Percentiles rank a stretch among this genome's conserved stretches.
These are phyloP conservation scores for Ischnura elegans DNA, from an alignment of 2,888 invertebrate species.

Conservation along the genomic window DNA sequence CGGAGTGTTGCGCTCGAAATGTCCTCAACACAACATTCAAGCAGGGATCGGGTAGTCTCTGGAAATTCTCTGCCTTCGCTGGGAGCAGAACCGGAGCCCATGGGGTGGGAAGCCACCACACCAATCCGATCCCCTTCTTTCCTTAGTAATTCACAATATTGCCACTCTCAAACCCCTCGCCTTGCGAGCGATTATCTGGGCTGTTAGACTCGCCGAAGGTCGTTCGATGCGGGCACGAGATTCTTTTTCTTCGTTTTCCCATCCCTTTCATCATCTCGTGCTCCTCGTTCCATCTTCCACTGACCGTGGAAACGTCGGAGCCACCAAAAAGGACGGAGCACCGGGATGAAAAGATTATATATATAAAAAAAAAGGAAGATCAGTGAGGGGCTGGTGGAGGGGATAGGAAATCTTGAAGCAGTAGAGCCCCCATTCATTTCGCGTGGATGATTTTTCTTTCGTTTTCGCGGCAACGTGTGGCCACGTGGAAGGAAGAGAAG, in stretches of 20 bases:
- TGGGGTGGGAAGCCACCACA: too few species aligned
- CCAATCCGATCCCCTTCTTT: too few species aligned
- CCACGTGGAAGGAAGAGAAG: not conserved
- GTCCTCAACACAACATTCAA: too few species aligned
- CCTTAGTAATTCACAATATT: not conserved
- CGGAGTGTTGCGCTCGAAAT: too few species aligned
- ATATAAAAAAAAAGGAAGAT: conserved; percentile 39
- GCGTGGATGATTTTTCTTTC: conserved; percentile 35
- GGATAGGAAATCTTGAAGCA: not conserved
- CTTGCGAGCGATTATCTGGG: conserved; percentile 29
- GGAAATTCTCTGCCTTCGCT: too few species aligned
- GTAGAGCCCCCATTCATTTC: conserved; percentile 55
- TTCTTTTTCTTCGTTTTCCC: not conserved
- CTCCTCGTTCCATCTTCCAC: not conserved
- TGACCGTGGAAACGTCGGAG: not conserved
- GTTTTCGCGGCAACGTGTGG: not conserved
- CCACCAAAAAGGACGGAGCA: conserved; percentile 38
- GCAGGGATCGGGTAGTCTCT: too few species aligned
- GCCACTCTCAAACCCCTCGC: not conserved
- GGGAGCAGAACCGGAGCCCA: too few species aligned
- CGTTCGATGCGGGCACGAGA: conserved; percentile 32
- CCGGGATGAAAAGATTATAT: too few species aligned
- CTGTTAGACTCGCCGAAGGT: conserved; percentile 56
- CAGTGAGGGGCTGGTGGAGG: not conserved
- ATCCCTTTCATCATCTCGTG: not conserved